phyloP scores from a whole-genome alignment of 2,888 invertebrate species.

The Imbricaverruca yamaguchii region DNA sequence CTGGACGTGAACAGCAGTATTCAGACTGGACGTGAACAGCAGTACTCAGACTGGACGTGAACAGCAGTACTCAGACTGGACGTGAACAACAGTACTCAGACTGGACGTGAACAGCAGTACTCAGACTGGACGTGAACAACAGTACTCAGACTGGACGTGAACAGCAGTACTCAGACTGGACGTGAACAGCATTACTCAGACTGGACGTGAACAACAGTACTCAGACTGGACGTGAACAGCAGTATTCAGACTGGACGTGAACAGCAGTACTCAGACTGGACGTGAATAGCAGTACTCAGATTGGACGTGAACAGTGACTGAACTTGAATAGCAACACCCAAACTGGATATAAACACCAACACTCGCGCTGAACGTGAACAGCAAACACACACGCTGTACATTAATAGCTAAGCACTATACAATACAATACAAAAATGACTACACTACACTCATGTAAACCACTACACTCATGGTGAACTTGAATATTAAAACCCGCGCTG shows the following conservation, averaged over 20 bases:
- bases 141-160: slow-evolving; percentile 70
- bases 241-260: slow-evolving; percentile 77
- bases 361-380: too few species aligned
- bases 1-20: slow-evolving; percentile 68
- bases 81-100: slow-evolving; percentile 72
- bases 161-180: slow-evolving; percentile 71
- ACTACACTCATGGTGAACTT: too few species aligned
- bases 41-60: slow-evolving; percentile 76
- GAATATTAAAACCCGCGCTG: too few species aligned
- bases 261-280: slow-evolving; percentile 74
- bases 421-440: too few species aligned
- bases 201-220: slow-evolving; percentile 65
- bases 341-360: too few species aligned
- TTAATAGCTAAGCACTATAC: too few species aligned
- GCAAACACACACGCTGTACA: too few species aligned
- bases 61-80: slow-evolving; percentile 74
- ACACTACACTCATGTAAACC: too few species aligned
- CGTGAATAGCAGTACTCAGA: slow-evolving; percentile 75
- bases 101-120: slow-evolving; percentile 66
- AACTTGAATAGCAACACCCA: too few species aligned
- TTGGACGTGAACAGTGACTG: slow-evolving; percentile 72
- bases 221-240: slow-evolving; percentile 71
- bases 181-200: slow-evolving; percentile 75
- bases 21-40: slow-evolving; percentile 71
- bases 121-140: slow-evolving; percentile 75